These are phyloP conservation scores for Harpalus rubripes DNA, from an alignment of 2,888 invertebrate species.

Conservation along the genomic window DNA sequence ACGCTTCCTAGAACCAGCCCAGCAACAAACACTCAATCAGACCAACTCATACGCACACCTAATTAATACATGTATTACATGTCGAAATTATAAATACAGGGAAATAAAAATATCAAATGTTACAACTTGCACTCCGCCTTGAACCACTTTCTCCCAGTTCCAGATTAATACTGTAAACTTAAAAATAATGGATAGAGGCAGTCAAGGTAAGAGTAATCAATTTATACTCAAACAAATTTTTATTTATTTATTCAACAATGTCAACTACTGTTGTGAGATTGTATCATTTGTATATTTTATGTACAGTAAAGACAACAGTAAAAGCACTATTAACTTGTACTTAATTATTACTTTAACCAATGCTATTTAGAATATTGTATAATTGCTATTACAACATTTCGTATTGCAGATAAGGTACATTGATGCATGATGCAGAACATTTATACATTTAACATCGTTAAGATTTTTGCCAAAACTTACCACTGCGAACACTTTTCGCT, in stretches of 20 bases:
- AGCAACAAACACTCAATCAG: constrained; percentile 38
- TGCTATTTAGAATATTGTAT: constrained; percentile 28
- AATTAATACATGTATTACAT: constrained; percentile 56
- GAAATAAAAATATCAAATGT: constrained; percentile 65
- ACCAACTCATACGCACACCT: constrained; percentile 44
- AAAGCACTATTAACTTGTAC: constrained; percentile 24
- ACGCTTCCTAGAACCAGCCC: constrained; percentile 64
- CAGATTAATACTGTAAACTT: constrained; percentile 43
- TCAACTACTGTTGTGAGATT: constrained; percentile 36
- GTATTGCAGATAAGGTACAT: constrained; percentile 39
- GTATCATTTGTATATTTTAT: constrained; percentile 41
- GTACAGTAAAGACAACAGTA: constrained; percentile 14
- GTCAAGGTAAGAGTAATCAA: constrained; percentile 58
- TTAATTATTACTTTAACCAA: constrained; percentile 25
- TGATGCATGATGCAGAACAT: constrained; percentile 13
- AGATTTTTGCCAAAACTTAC: constrained; percentile 85
- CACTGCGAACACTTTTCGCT: constrained; percentile 83
- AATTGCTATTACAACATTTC: constrained; percentile 21
- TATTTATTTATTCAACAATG: constrained; percentile 50
- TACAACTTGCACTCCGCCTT: constrained; percentile 45
- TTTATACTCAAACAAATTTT: constrained; percentile 45
- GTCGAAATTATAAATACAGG: constrained; percentile 57
- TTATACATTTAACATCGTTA: constrained; percentile 69
- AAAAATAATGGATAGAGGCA: constrained; percentile 30
- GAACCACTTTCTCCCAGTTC: constrained; percentile 10